Conservation (phyloP, 2,113 vertebrate genomes). For the Cyanistes caeruleus region DNA sequence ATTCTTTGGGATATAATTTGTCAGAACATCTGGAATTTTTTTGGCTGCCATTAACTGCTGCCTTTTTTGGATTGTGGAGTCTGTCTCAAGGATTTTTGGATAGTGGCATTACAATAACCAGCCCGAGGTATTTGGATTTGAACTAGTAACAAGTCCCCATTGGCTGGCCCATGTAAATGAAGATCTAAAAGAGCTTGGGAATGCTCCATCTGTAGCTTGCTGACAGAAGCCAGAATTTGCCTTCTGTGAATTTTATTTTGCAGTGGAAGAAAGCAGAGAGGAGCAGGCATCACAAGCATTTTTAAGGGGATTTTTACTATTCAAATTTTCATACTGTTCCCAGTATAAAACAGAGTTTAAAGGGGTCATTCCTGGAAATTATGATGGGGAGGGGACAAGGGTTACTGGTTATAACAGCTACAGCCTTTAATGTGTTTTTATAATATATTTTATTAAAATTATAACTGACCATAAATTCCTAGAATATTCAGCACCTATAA, state of each 20-base stretch:
- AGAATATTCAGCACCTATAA: background rate
- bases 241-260: background rate
- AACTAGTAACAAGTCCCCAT: background rate
- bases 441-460: background rate
- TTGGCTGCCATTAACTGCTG: background rate
- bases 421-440: background rate
- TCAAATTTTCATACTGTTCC: background rate
- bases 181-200: background rate
- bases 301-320: background rate
- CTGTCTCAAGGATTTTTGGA: background rate
- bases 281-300: background rate
- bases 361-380: background rate
- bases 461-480: background rate
- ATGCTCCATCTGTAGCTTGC: background rate
- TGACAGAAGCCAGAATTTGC: background rate
- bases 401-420: background rate
- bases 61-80: background rate
- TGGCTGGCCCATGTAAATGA: background rate
- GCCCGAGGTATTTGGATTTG: background rate
- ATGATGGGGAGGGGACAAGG: rapidly evolving
- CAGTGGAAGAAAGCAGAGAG: background rate
- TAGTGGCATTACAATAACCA: background rate
- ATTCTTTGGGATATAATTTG: background rate
- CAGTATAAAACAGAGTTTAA: background rate
- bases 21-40: background rate